Percentiles rank a stretch among this genome's conserved stretches.
These are phyloP conservation scores for Benitochromis conjunctus DNA, from an alignment of 2,113 vertebrate genomes.

Conservation along the genomic window DNA sequence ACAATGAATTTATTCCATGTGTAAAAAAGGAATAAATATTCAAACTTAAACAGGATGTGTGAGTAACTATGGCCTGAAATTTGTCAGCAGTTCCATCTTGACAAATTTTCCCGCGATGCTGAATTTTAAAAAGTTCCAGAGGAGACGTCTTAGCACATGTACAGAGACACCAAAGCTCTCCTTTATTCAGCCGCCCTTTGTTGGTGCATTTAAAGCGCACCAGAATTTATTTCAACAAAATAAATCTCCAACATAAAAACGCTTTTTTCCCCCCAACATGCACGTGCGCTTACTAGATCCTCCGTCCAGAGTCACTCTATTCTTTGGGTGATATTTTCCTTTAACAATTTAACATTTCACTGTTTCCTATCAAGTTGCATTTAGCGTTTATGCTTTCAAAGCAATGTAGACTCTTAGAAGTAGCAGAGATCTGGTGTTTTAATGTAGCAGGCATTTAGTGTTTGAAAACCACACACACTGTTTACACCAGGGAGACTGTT, in stretches of 20 bases:
- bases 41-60: neutral
- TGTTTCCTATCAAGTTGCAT: neutral
- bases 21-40: neutral
- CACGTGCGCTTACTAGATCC: neutral
- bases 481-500: constrained; percentile 38
- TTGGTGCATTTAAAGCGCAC: neutral
- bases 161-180: neutral
- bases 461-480: constrained; percentile 27
- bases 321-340: neutral
- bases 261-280: neutral
- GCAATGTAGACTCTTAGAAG: neutral
- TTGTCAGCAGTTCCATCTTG: neutral
- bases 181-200: neutral
- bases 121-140: neutral
- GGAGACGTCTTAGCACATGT: neutral
- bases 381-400: neutral
- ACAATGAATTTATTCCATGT: neutral
- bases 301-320: neutral
- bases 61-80: neutral
- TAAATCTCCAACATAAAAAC: neutral
- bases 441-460: constrained; percentile 28
- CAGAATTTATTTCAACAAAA: neutral
- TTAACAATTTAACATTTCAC: neutral
- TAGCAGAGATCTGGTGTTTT: constrained; percentile 15
- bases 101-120: neutral